Conservation (phyloP, 2,888 invertebrate species). For the Melolontha melolontha region DNA sequence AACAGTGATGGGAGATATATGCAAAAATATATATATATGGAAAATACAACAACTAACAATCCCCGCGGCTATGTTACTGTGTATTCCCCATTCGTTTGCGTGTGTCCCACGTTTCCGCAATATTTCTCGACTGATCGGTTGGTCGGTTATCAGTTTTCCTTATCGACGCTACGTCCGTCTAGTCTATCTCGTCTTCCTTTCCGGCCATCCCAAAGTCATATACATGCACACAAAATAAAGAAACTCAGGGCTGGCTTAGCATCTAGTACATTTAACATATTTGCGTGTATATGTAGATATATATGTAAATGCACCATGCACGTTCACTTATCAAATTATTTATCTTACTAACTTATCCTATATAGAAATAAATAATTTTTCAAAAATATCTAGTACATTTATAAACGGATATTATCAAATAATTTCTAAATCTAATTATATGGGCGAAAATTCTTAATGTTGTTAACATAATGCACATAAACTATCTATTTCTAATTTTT, state of each 20-base stretch:
- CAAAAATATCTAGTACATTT: no score
- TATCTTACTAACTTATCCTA: no score
- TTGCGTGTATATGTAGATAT: no score
- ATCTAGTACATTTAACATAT: no score
- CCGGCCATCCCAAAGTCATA: conserved; percentile 58
- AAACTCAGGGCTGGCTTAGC: not conserved
- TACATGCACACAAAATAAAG: not conserved
- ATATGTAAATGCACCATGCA: no score
- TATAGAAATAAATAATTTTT: no score
- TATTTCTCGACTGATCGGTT: conserved; percentile 61
- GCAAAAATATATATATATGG: conserved; percentile 5
- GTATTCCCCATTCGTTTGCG: conserved; percentile 54
- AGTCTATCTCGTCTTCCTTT: conserved; percentile 59
- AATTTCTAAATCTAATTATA: no score
- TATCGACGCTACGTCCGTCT: conserved; percentile 57
- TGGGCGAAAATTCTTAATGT: no score
- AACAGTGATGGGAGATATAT: not conserved
- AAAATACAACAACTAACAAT: conserved; percentile 19
- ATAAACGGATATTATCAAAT: no score
- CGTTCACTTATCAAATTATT: no score
- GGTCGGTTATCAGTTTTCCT: conserved; percentile 55
- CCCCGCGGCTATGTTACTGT: conserved; percentile 3
- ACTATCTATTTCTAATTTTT: no score
- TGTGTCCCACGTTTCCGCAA: conserved; percentile 63
- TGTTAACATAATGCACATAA: no score